Percentiles rank a stretch among this genome's conserved stretches.
phyloP scores from a whole-genome alignment of 2,797 vertebrate species.

The Urocyon cinereoargenteus region DNA sequence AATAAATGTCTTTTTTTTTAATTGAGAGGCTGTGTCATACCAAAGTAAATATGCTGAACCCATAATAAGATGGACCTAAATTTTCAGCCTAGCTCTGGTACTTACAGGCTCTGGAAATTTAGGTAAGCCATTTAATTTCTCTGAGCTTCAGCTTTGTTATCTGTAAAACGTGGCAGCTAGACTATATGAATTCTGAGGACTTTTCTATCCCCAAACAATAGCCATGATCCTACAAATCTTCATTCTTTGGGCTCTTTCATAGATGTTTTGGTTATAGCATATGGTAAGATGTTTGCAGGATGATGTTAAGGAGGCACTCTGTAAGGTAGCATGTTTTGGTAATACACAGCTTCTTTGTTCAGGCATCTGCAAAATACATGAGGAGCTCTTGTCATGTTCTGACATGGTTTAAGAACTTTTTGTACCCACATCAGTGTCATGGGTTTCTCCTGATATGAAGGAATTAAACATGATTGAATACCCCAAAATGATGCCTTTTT shows the following conservation, averaged over 20 bases:
- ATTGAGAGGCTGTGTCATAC: background rate
- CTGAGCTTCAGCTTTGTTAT: conserved; percentile 28
- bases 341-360: background rate
- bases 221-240: background rate
- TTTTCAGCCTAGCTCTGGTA: background rate
- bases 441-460: background rate
- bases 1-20: conserved; percentile 2
- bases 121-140: conserved; percentile 25
- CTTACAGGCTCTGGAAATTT: conserved; percentile 19
- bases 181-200: background rate
- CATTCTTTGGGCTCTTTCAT: background rate
- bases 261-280: background rate
- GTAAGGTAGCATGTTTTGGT: background rate
- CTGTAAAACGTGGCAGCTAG: background rate
- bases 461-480: background rate
- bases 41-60: conserved; percentile 5
- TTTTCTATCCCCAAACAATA: background rate
- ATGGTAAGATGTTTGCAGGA: background rate
- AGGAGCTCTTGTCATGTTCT: background rate
- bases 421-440: background rate
- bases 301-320: background rate
- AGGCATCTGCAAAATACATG: background rate
- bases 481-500: background rate
- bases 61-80: background rate
- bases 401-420: background rate